Evolutionary conservation across 2,113 vertebrate species (phyloP).

Genomic region (Uria lomvia): DNA sequence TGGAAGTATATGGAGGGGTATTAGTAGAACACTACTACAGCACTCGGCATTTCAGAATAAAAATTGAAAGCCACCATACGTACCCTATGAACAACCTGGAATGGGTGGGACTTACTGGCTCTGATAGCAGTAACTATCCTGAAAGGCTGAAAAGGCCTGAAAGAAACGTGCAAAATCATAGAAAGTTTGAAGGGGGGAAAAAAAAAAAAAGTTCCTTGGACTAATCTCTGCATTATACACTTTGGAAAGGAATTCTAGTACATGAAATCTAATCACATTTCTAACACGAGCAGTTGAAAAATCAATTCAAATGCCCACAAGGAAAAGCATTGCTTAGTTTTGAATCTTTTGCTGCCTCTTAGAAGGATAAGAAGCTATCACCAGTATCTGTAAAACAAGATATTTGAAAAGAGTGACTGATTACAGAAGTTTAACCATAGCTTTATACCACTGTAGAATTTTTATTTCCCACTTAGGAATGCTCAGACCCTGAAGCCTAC

Average conservation of each 20-base stretch:
- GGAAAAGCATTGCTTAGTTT: neutral
- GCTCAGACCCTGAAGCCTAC: neutral
- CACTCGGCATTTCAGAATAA: neutral
- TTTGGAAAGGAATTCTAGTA: neutral
- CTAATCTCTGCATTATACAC: neutral
- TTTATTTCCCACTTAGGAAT: neutral
- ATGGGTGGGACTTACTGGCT: neutral
- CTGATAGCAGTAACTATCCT: neutral
- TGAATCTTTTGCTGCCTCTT: neutral
- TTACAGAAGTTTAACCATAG: neutral
- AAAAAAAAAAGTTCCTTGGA: neutral
- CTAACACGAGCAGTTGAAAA: neutral
- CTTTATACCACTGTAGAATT: neutral
- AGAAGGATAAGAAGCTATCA: neutral
- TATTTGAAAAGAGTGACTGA: neutral
- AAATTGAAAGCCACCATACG: neutral
- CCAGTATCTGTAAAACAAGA: neutral
- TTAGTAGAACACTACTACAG: neutral
- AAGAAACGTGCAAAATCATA: neutral
- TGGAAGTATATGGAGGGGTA: neutral
- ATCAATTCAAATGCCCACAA: neutral
- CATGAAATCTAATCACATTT: neutral
- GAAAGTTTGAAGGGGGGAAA: neutral
- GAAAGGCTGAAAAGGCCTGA: too few relatives aligned
- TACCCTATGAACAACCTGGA: neutral